Evolutionary conservation across 1,140 invertebrate genomes (phyloP), one percentile per base, ranked within the genome.

Genomic region (Bombus vancouverensis): DNA sequence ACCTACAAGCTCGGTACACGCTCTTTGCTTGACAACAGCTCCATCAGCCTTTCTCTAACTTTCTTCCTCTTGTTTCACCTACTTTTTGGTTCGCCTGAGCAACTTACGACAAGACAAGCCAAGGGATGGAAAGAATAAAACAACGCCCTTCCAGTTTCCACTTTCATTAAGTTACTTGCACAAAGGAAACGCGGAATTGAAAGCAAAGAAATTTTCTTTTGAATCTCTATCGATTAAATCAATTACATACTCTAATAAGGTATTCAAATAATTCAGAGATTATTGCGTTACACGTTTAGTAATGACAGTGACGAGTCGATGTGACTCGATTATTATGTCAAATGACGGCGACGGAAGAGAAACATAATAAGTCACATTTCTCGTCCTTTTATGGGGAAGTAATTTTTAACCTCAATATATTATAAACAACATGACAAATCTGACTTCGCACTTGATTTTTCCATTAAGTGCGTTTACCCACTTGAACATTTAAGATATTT

Each of bases 11-110:
- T 9, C 13, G 39, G 37, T 22, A 13, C 15, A 79, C 42, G 32
- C 77, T 66, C 22, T 79, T 68, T 28, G 37, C n/a, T 39, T 66
- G 81, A 62, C 79, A 71, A 72, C 28, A 75, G 42, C 39, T n/a
- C 59, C 74, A 78, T 79, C 65, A 78, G 42, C n/a, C 65, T 77
- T 22, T 62, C 65, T 78, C 74, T 78, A 66, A 66, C 82, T 77
- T 78, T 84, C 74, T 84, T 76, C 62, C 82, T 70, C 82, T 65
- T 83, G 57, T 83, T 75, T 83, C 71, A 83, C 71, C 81, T 75
- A 72, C 72, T 75, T 75, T 66, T 73, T 37, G n/a, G 53, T 32
- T 66, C 6, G 68, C 5, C 42, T 9, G 37, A 15, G 15, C n/a
- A 79, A 79, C 42, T 79, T 22, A 42, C 77, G 42, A 68, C 77